A percentile compares a stretch with the other conserved stretches of the same genome.
These are phyloP conservation scores for Neosalanx taihuensis DNA, from an alignment of 2,797 vertebrate species.

Conservation along the genomic window DNA sequence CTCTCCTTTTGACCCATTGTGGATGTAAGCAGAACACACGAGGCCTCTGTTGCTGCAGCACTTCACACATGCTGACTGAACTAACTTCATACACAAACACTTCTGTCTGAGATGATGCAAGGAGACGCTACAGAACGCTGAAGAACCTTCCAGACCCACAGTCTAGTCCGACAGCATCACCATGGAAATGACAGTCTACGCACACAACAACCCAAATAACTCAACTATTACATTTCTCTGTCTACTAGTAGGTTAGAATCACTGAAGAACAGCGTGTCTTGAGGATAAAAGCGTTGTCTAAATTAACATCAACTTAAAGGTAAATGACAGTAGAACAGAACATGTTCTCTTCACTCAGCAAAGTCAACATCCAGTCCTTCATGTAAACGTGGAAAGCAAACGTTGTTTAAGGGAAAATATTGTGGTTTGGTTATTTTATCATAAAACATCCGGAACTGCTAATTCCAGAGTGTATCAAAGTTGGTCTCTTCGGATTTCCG, in stretches of 20 bases:
- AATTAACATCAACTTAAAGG: neutral
- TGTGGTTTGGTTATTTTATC: conserved; percentile 66
- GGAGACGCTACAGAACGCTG: conserved; percentile 21
- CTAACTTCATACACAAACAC: conserved; percentile 15
- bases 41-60: conserved; percentile 40
- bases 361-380: conserved; percentile 24
- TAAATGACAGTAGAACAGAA: conserved; percentile 14
- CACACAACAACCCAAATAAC: neutral
- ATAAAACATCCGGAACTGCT: too few relatives aligned
- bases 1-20: conserved; percentile 23
- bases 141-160: conserved; percentile 5
- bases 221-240: neutral
- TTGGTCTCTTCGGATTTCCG: neutral
- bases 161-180: neutral
- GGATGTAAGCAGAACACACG: conserved; percentile 30
- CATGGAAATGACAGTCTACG: neutral
- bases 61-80: conserved; percentile 24
- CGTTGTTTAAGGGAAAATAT: conserved; percentile 54
- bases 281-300: neutral
- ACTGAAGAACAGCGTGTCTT: neutral
- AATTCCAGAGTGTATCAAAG: neutral
- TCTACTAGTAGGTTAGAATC: neutral
- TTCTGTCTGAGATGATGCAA: conserved; percentile 25
- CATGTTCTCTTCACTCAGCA: conserved; percentile 24
- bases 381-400: conserved; percentile 62